These are phyloP conservation scores for Elaeidobius kamerunicus DNA, from an alignment of 2,888 invertebrate genomes.

Conservation along the genomic window DNA sequence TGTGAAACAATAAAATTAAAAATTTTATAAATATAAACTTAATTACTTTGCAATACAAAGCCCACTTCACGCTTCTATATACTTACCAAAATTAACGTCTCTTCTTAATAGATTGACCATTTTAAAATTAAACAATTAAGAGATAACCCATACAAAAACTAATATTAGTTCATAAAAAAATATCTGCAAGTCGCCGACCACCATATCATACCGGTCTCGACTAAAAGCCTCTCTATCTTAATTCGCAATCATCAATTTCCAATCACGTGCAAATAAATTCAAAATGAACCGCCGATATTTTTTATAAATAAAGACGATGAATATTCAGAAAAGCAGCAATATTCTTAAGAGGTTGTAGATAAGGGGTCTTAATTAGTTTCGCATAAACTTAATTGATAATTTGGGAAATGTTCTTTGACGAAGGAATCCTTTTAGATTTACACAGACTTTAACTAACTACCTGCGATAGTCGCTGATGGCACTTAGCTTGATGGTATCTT, in stretches of 20 bases:
- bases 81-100: too few relatives aligned
- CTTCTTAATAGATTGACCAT: background rate
- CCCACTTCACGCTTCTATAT: too few relatives aligned
- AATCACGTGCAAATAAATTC: constrained; percentile 19
- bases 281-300: constrained; percentile 10
- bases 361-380: constrained; percentile 42
- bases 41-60: too few relatives aligned
- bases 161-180: too few relatives aligned
- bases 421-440: constrained; percentile 20
- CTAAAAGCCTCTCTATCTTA: constrained; percentile 7
- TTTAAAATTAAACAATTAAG: background rate
- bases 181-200: too few relatives aligned
- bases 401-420: constrained; percentile 19
- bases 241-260: constrained; percentile 11
- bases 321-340: constrained; percentile 41
- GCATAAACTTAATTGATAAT: constrained; percentile 40
- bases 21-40: too few relatives aligned
- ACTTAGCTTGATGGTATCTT: constrained; percentile 21
- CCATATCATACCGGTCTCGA: too few relatives aligned
- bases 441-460: constrained; percentile 15
- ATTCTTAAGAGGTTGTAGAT: constrained; percentile 42
- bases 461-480: constrained; percentile 13
- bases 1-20: too few relatives aligned
- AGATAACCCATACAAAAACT: background rate
- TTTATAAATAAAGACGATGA: constrained; percentile 38